These are phyloP conservation scores for Rosalia funebris DNA, from an alignment of 2,888 invertebrate species.

Conservation along the genomic window DNA sequence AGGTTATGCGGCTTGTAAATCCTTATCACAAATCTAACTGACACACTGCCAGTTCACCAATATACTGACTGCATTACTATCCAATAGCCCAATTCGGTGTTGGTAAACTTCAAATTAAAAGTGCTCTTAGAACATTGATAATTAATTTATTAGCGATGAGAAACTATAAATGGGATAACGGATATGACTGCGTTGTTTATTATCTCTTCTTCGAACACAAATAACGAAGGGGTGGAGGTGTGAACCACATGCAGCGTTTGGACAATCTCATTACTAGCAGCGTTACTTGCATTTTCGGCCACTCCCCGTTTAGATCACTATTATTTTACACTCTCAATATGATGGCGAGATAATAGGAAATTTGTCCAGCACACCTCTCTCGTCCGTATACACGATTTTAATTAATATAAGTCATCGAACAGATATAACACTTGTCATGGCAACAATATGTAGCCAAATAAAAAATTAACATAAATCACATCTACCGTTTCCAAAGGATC, in stretches of 20 bases:
- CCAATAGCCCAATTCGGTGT: constrained; percentile 15
- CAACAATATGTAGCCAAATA: constrained; percentile 15
- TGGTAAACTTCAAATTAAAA: constrained; percentile 1
- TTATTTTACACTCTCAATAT: constrained; percentile 44
- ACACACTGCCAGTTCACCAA: constrained; percentile 11
- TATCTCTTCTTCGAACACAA: constrained; percentile 31
- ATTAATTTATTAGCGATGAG: constrained; percentile 33
- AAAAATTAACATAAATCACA: constrained; percentile 22
- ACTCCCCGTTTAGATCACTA: constrained; percentile 49
- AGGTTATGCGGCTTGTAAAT: constrained; percentile 10
- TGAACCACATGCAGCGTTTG: constrained; percentile 60
- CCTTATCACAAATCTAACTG: constrained; percentile 19
- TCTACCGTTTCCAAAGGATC: background rate
- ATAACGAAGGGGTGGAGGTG: constrained; percentile 59
- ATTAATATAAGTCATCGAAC: constrained; percentile 45
- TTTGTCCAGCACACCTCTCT: constrained; percentile 50
- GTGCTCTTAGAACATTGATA: constrained; percentile 5
- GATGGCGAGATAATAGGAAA: constrained; percentile 50
- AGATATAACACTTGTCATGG: constrained; percentile 35
- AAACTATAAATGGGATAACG: constrained; percentile 30
- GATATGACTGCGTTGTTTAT: constrained; percentile 33
- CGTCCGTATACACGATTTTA: constrained; percentile 45
- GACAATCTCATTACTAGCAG: constrained; percentile 63
- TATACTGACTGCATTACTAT: constrained; percentile 13
- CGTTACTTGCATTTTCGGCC: constrained; percentile 62